A percentile compares a stretch with the other conserved stretches of the same genome.
Conservation (phyloP, 2,888 invertebrate species). For the Embidobia sp. region DNA sequence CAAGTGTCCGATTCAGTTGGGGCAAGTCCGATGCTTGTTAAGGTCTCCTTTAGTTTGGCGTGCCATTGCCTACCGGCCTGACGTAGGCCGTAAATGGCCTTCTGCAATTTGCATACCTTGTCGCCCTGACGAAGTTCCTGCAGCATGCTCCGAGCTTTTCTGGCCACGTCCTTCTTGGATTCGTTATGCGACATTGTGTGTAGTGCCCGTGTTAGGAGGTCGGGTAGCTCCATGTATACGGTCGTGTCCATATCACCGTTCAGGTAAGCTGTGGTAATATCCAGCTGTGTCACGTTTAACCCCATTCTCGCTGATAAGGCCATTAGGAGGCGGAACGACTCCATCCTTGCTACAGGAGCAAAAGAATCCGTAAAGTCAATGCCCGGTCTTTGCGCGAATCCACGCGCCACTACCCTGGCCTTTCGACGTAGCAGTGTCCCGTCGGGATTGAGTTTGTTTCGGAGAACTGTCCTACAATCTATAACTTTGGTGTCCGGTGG, state of each 20-base stretch:
- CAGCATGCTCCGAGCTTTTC: neutral
- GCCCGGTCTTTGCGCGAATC: neutral
- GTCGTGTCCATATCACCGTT: neutral
- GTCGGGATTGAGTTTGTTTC: conserved; percentile 10
- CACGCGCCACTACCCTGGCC: neutral
- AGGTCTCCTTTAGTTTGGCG: neutral
- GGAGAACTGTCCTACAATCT: conserved; percentile 17
- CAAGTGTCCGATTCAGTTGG: neutral
- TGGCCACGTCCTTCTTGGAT: neutral
- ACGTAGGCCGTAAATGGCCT: neutral
- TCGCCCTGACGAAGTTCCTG: neutral
- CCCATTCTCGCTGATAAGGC: conserved; percentile 48
- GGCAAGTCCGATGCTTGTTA: neutral
- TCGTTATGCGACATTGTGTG: neutral
- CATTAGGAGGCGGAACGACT: conserved; percentile 43
- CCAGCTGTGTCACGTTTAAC: conserved; percentile 63
- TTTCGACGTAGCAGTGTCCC: neutral
- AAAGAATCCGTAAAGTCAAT: neutral
- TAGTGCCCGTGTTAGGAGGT: neutral
- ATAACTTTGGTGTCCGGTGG: conserved; percentile 1
- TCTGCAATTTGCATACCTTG: neutral
- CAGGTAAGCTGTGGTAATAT: conserved; percentile 31
- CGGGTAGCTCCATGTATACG: conserved; percentile 63
- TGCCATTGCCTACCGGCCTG: neutral
- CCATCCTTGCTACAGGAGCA: conserved; percentile 44